Evolutionary conservation across 30 jellyfish, hydroid and myxozoan species (phyloP).

Genomic region (Chrysaora quinquecirrha): DNA sequence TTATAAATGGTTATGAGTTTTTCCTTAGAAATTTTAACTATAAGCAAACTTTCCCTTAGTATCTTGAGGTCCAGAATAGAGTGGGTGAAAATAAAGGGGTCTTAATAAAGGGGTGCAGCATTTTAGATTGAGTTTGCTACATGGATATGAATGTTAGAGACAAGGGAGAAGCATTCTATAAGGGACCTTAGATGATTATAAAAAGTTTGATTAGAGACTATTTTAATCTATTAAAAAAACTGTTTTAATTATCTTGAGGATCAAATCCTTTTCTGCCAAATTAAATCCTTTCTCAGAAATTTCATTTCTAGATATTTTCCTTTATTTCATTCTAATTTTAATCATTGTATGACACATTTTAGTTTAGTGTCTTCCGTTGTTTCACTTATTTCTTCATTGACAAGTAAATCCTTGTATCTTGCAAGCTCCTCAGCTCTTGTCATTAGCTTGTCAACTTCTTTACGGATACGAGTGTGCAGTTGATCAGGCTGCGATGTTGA

Average conservation of each 20-base stretch:
- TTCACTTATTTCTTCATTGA: conserved; percentile 24
- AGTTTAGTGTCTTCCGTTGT: conserved; percentile 19
- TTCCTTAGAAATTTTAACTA: no score
- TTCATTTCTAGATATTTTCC: background rate
- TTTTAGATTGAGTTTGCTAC: no score
- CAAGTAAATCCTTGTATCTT: conserved; percentile 55
- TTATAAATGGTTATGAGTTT: no score
- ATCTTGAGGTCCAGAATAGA: no score
- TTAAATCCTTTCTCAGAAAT: background rate
- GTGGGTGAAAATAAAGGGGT: no score
- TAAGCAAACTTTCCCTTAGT: no score
- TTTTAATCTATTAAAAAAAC: conserved; percentile 1
- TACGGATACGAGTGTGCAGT: conserved; percentile 29
- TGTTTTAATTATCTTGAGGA: background rate
- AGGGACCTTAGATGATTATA: no score
- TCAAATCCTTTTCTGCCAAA: background rate
- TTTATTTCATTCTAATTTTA: background rate
- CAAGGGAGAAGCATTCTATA: no score
- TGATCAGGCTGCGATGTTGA: conserved; percentile 28
- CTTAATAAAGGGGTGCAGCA: no score
- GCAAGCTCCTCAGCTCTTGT: conserved; percentile 91
- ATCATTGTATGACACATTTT: conserved; percentile 60
- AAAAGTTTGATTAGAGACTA: no score
- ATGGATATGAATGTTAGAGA: no score
- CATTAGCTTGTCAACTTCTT: conserved; percentile 63